Percentiles rank a stretch among this genome's conserved stretches.
These are phyloP conservation scores for Bradypodion ventrale DNA, from an alignment of 2,797 vertebrate genomes.

Conservation along the genomic window DNA sequence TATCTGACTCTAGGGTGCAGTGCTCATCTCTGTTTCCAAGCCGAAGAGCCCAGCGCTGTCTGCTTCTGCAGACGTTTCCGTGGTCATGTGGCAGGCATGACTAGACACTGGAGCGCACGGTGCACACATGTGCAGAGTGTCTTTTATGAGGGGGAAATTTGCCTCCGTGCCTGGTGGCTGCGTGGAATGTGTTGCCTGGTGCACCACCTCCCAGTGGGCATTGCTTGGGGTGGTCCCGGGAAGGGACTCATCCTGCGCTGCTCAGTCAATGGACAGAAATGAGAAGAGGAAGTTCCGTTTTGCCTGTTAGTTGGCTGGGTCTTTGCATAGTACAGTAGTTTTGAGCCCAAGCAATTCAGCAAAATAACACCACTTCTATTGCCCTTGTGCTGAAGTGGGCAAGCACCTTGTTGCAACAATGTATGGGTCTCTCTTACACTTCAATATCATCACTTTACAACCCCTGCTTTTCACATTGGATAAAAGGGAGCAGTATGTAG, in stretches of 20 bases:
- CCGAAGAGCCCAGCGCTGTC: too few species aligned
- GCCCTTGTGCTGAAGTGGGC: background rate
- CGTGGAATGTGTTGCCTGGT: background rate
- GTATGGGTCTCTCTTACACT: too few species aligned
- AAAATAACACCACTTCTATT: background rate
- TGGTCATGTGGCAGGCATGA: too few species aligned
- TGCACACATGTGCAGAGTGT: background rate
- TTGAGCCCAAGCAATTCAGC: background rate
- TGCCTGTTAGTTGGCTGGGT: background rate
- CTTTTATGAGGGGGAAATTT: background rate
- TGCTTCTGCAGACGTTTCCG: too few species aligned
- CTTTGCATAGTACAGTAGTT: background rate
- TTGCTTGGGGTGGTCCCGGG: background rate
- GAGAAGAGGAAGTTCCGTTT: background rate
- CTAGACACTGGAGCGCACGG: too few species aligned
- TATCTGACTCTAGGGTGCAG: too few species aligned
- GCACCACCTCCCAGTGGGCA: background rate
- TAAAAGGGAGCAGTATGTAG: too few species aligned
- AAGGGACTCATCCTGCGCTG: too few species aligned
- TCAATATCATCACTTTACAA: too few species aligned
- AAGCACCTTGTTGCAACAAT: too few species aligned
- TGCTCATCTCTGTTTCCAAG: too few species aligned
- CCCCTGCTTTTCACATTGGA: background rate
- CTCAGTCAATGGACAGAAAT: background rate
- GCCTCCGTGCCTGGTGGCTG: background rate